Base-by-base conservation (phyloP, 2,113 vertebrate species). In the Tautogolabrus adspersus region DNA sequence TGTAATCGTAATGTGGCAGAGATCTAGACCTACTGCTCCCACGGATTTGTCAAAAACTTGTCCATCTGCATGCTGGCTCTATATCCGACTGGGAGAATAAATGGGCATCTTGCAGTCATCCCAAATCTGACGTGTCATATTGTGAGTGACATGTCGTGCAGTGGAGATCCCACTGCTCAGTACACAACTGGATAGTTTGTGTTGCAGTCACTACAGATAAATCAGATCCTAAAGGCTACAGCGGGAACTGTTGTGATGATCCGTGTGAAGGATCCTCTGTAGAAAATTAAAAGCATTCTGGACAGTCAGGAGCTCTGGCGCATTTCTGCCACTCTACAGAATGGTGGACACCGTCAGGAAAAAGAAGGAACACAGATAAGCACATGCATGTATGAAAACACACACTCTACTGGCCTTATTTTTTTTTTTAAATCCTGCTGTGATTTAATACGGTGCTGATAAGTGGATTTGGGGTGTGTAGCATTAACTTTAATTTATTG, bases 131-230 rank as follows among this genome's bases (percentile, higher is more conserved):
- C 62, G 23, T 73, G 37, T 37, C 58, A 70, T 56, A 62, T 65
- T 69, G 76, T 46, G 40, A 72, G 58, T 66, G 79, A 71, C 70
- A 51, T 40, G 68, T 22, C 38, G 30, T 23, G 76, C 72, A 34
- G 72, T 42, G 55, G 15, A 65, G 58, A 66, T 52, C 34, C 23
- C 15, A 70, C 8, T 68, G 54, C 44, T 63, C 54, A 66, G 65
- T 68, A 62, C 51, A 51, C 57, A 40, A 55, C 34, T 8, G 57
- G 71, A 56, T 38, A 44, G 52, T 18, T 47, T 61, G 19, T 62
- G 56, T 65, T 21, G 42, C 57, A 79, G 75, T 87, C 68, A 75
- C 44, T 64, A 3, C 46, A 21, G 57, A 81, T 75, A 75, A 67
- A 75, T 74, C 73, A 66, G 37, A 42, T 57, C 12, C 40, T 34